Evolutionary conservation across 2,113 vertebrate genomes (phyloP).

Genomic region (Ochotona princeps): DNA sequence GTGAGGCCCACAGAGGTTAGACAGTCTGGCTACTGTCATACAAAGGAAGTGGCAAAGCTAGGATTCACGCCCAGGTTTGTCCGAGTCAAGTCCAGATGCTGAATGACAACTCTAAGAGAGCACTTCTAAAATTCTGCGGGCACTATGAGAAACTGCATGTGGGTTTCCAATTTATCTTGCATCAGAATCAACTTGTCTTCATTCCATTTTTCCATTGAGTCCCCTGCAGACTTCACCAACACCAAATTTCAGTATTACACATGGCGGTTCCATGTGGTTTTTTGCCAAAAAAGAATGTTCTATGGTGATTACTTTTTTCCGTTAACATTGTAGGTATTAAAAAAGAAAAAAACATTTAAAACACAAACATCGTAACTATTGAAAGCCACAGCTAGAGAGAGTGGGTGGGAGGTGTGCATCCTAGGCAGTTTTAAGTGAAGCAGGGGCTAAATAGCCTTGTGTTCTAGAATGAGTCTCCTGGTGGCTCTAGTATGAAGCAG

Average conservation of each 20-base stretch:
- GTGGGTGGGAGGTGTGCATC: neutral
- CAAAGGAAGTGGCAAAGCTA: neutral
- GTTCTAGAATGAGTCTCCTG: neutral
- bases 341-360: neutral
- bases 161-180: too few species aligned
- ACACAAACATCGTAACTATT: neutral
- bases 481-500: neutral
- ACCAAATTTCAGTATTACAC: neutral
- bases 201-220: too few species aligned
- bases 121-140: too few species aligned
- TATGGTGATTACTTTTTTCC: neutral
- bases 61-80: neutral
- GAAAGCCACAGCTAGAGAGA: neutral
- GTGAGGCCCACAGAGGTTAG: neutral
- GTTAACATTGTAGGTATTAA: too few species aligned
- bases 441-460: neutral
- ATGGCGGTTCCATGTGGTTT: neutral
- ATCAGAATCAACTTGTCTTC: too few species aligned
- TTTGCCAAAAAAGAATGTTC: neutral
- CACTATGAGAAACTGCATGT: too few species aligned
- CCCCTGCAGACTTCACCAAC: neutral
- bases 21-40: neutral
- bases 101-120: neutral
- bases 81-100: neutral
- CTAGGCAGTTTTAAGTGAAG: neutral